Evolutionary conservation across 2,113 vertebrate genomes (phyloP).

Genomic region (Pseudolaguvia tuberculata): DNA sequence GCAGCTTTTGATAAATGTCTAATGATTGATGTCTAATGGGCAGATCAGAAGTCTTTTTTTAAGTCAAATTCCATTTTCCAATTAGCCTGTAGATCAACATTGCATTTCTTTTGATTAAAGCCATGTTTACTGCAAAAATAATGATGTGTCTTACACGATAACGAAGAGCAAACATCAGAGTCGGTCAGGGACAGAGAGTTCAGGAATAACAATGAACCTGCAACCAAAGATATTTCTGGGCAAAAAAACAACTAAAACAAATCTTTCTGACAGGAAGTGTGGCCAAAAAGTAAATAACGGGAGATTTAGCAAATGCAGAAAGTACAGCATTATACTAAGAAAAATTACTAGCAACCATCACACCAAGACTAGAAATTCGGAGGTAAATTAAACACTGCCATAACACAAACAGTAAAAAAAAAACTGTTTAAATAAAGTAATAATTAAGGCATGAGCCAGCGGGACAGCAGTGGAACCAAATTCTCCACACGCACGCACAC

Average conservation of each 20-base stretch:
- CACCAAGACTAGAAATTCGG: too few relatives aligned
- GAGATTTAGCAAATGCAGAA: too few relatives aligned
- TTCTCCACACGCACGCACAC: too few relatives aligned
- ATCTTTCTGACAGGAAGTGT: too few relatives aligned
- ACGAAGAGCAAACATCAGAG: neutral
- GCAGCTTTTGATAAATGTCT: neutral
- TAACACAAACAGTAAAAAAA: too few relatives aligned
- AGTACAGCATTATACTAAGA: too few relatives aligned
- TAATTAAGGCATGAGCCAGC: too few relatives aligned
- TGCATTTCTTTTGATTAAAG: slow-evolving; percentile 14
- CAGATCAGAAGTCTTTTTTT: slow-evolving; percentile 21
- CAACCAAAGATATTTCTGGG: neutral
- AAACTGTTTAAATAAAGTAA: too few relatives aligned
- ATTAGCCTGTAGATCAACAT: slow-evolving; percentile 18
- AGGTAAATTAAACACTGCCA: too few relatives aligned
- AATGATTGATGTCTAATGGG: slow-evolving; percentile 22
- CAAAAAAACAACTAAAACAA: neutral
- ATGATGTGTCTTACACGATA: neutral
- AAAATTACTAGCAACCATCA: too few relatives aligned
- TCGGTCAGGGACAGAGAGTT: neutral
- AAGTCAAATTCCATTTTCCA: slow-evolving; percentile 26
- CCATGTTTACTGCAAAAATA: neutral
- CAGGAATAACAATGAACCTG: neutral
- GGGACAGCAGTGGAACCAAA: too few relatives aligned
- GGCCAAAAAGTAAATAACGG: too few relatives aligned